Evolutionary conservation across 2,888 invertebrate genomes (phyloP), one percentile per base, ranked within the genome.

Genomic region (Stenodema calcarata): DNA sequence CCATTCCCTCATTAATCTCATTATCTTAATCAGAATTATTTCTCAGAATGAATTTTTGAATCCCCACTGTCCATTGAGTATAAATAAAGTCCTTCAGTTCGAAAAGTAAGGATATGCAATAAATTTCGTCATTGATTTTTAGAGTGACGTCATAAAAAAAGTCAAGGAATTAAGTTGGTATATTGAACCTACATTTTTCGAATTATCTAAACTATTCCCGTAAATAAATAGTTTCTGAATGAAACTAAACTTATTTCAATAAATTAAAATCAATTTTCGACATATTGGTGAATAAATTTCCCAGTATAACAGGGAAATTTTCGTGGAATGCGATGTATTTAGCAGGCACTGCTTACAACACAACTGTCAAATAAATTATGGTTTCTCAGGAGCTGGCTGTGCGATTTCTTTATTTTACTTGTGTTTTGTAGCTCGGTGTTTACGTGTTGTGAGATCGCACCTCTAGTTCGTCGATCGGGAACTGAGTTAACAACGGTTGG

Each of bases 311-410:
- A 44, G 80, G 80, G 80, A 80, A 80, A 50, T 80, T 79, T 76
- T 54, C 35, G 30, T 47, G 80, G 80, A 80, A 80, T 80, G 80
- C 23, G 30, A 54, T 23, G 27, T n/a, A 42, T 50, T 28, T 14
- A 47, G 30, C 35, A 44, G 47, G 78, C 86, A 76, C 23, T 76
- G 44, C 47, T 84, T 81, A 86, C 86, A 87, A 83, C 87, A 86
- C 79, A 88, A 88, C 86, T 87, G 87, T 86, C 87, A 87, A 88
- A 88, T 47, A 88, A 75, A 86, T 78, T 79, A 87, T 87, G 88
- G 88, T 84, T 78, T 86, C 85, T 82, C 73, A 35, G 70, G 44
- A 70, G 79, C 28, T 73, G 70, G 80, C 54, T 80, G 28, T 44
- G 79, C 44, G 69, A 70, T 69, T 82, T 69, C 62, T 69, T n/a